Evolutionary conservation across 2,888 invertebrate species (phyloP).

Genomic region (Beris chalybata): DNA sequence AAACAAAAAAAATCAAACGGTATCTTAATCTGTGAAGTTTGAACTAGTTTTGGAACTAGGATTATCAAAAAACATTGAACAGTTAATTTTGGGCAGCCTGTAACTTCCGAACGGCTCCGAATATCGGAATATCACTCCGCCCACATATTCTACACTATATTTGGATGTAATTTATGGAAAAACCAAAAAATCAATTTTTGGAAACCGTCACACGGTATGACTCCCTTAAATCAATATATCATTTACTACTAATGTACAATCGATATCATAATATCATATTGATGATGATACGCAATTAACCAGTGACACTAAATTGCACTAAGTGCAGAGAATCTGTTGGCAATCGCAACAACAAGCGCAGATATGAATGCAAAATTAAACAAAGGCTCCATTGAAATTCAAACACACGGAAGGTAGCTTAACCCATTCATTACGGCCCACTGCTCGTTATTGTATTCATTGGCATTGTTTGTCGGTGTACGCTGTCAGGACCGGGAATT

Average conservation of each 20-base stretch:
- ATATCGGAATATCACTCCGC: too few species aligned
- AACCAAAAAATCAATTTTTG: too few species aligned
- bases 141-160: too few species aligned
- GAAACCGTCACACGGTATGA: too few species aligned
- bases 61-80: too few species aligned
- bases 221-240: too few species aligned
- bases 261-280: background rate
- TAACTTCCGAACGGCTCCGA: too few species aligned
- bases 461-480: constrained; percentile 46
- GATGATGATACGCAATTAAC: constrained; percentile 17
- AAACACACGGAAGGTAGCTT: constrained; percentile 36
- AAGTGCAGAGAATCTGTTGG: constrained; percentile 15
- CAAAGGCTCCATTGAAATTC: constrained; percentile 38
- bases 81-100: too few species aligned
- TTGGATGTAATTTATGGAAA: too few species aligned
- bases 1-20: too few species aligned
- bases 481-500: constrained; percentile 45
- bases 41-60: too few species aligned
- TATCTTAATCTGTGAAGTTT: too few species aligned
- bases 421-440: constrained; percentile 36
- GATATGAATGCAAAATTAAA: constrained; percentile 34
- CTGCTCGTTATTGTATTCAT: constrained; percentile 55
- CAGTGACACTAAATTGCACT: constrained; percentile 11
- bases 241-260: background rate
- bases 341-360: constrained; percentile 29